A percentile compares a stretch with the other conserved stretches of the same genome.
These are phyloP conservation scores for Germaria angustata DNA, from an alignment of 2,888 invertebrate species.

Conservation along the genomic window DNA sequence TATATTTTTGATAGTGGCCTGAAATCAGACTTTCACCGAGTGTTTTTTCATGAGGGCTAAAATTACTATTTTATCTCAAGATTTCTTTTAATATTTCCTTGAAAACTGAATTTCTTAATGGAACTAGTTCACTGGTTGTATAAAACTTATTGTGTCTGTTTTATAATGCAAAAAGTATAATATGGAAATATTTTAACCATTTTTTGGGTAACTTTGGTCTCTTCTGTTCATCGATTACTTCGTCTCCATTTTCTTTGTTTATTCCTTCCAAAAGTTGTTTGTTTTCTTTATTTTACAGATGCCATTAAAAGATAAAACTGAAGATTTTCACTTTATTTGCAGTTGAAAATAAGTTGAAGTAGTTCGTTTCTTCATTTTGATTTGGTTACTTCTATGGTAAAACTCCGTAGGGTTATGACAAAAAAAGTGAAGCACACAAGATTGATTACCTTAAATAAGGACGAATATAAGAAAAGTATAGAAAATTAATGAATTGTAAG, in stretches of 20 bases:
- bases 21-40: too few relatives aligned
- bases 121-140: too few relatives aligned
- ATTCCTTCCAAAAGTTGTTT: neutral
- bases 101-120: too few relatives aligned
- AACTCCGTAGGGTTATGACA: neutral
- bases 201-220: neutral
- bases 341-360: conserved; percentile 54
- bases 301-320: conserved; percentile 55
- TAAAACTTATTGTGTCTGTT: too few relatives aligned
- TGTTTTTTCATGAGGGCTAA: too few relatives aligned
- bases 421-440: conserved; percentile 17
- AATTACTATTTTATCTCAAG: too few relatives aligned
- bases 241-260: neutral
- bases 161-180: neutral
- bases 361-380: neutral
- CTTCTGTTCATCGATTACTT: neutral
- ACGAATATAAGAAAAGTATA: neutral
- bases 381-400: neutral
- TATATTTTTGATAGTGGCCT: too few relatives aligned
- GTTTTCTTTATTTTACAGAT: conserved; percentile 37
- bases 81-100: too few relatives aligned
- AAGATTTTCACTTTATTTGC: conserved; percentile 32
- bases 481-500: conserved; percentile 45
- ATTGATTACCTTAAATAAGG: conserved; percentile 51
- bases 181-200: neutral